Evolutionary conservation across 2,888 invertebrate species (phyloP).

Genomic region (Bombylius discolor): DNA sequence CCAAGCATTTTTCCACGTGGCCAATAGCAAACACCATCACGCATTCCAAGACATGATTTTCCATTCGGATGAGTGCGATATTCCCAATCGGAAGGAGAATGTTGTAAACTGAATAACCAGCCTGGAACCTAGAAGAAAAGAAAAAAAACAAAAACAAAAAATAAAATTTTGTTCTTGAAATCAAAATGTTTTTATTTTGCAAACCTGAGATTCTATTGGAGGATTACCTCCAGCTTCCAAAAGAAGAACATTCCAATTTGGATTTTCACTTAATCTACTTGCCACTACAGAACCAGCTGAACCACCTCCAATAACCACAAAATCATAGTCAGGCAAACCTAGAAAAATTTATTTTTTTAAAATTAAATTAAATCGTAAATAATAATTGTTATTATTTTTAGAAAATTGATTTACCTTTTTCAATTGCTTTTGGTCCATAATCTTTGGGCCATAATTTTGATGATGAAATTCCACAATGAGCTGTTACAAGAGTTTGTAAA

Average conservation of each 20-base stretch:
- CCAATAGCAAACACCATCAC: slow-evolving; percentile 37
- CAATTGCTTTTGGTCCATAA: slow-evolving; percentile 14
- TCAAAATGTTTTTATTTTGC: not conserved
- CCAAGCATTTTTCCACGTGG: slow-evolving; percentile 51
- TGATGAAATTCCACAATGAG: slow-evolving; percentile 37
- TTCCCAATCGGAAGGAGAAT: slow-evolving; percentile 22
- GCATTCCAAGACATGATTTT: slow-evolving; percentile 19
- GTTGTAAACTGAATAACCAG: slow-evolving; percentile 20
- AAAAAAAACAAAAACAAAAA: no score
- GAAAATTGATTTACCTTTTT: not conserved
- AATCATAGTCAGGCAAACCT: slow-evolving; percentile 10
- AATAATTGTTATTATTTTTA: not conserved
- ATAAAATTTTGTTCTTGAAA: no score
- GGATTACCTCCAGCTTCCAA: slow-evolving; percentile 22
- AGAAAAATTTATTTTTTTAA: not conserved
- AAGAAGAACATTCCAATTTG: slow-evolving; percentile 19
- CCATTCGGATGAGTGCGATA: slow-evolving; percentile 24
- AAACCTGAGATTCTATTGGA: slow-evolving; percentile 19
- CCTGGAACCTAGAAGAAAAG: slow-evolving; percentile 9
- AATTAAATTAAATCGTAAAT: not conserved
- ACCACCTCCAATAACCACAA: slow-evolving; percentile 12
- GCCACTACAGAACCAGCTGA: slow-evolving; percentile 17
- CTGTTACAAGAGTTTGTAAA: slow-evolving; percentile 1
- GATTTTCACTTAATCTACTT: slow-evolving; percentile 22
- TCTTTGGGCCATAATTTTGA: slow-evolving; percentile 44